Conservation (phyloP, 2,113 vertebrate genomes). For the Nettapus auritus region DNA sequence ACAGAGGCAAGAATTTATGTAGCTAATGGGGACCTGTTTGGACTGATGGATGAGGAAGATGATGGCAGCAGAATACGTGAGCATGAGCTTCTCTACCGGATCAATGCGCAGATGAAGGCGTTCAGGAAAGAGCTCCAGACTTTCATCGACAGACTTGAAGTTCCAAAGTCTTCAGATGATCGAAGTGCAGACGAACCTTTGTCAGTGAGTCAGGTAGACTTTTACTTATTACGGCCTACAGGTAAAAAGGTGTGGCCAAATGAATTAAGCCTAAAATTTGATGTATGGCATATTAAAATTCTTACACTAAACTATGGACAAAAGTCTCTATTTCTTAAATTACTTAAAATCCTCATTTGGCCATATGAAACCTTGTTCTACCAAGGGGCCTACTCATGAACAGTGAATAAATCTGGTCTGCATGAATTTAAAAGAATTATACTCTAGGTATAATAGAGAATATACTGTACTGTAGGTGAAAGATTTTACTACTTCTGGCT, state of each 20-base stretch:
- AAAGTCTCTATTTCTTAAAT: not conserved
- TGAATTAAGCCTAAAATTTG: not conserved
- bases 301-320: not conserved
- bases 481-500: not conserved
- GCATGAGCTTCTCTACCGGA: conserved; percentile 96
- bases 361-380: not conserved
- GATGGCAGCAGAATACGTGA: conserved; percentile 95
- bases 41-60: conserved; percentile 93
- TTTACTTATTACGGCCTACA: conserved; percentile 77
- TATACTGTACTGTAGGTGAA: not conserved
- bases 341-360: not conserved
- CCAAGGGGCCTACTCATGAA: not conserved
- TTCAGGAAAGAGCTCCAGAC: conserved; percentile 97
- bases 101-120: conserved; percentile 98
- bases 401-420: not conserved
- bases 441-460: not conserved
- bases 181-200: conserved; percentile 90
- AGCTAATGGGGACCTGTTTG: conserved; percentile 93
- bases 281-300: not conserved
- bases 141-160: conserved; percentile 96
- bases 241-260: conserved; percentile 65
- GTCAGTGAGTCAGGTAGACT: conserved; percentile 94
- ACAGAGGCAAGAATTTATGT: conserved; percentile 94
- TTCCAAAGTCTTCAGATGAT: conserved; percentile 93
- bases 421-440: not conserved